These are phyloP conservation scores for Candidula unifasciata DNA, from an alignment of 2,888 invertebrate species.

Conservation along the genomic window DNA sequence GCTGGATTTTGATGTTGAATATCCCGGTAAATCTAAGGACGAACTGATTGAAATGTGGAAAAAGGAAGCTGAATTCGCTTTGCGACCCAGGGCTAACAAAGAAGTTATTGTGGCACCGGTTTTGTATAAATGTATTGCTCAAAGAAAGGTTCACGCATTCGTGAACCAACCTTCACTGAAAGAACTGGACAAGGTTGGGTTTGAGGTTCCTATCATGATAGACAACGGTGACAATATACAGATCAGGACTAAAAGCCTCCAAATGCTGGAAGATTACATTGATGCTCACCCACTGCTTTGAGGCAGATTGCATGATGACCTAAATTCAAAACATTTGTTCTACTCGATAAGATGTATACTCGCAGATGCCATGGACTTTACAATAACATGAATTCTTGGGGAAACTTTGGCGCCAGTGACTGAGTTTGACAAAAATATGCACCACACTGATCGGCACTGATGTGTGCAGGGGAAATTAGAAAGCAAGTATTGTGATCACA, in stretches of 20 bases:
- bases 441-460: too few relatives aligned
- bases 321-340: too few relatives aligned
- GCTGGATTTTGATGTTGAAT: background rate
- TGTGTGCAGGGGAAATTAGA: too few relatives aligned
- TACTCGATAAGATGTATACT: too few relatives aligned
- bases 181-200: background rate
- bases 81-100: background rate
- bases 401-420: too few relatives aligned
- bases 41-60: background rate
- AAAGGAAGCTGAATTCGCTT: background rate
- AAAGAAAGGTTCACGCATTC: background rate
- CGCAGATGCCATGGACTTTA: too few relatives aligned
- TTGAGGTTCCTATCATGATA: background rate
- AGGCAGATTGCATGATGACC: too few relatives aligned
- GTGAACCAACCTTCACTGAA: background rate
- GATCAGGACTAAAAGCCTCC: background rate
- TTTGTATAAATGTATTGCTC: background rate
- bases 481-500: too few relatives aligned
- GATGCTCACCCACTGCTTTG: too few relatives aligned
- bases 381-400: too few relatives aligned
- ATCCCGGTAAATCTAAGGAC: background rate
- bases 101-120: background rate
- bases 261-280: background rate
- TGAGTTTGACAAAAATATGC: too few relatives aligned
- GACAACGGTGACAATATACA: background rate